phyloP scores from a whole-genome alignment of 1,140 invertebrate species.

The Drosophila lacteicornis region DNA sequence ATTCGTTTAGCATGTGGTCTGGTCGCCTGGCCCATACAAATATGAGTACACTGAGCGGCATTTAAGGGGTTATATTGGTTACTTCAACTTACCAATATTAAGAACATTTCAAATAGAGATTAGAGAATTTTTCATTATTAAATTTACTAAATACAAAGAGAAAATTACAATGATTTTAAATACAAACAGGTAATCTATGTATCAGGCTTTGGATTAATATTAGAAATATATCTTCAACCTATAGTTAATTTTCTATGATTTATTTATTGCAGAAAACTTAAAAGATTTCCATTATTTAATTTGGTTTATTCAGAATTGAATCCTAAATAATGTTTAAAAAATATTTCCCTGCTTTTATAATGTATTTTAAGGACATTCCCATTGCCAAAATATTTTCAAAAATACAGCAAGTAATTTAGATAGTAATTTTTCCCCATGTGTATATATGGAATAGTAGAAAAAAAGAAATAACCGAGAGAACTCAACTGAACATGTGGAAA shows the following conservation, averaged over 20 bases:
- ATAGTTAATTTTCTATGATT: neutral
- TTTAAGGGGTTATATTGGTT: neutral
- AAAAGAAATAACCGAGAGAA: conserved; percentile 17
- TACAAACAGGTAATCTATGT: too few species aligned
- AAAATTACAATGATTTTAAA: too few species aligned
- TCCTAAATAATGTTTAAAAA: neutral
- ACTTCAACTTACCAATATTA: neutral
- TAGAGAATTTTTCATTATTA: too few species aligned
- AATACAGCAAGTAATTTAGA: neutral
- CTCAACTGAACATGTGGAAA: conserved; percentile 33
- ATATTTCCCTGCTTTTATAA: neutral
- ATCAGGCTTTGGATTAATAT: too few species aligned
- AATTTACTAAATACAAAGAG: too few species aligned
- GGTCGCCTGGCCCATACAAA: conserved; percentile 27
- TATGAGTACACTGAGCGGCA: conserved; percentile 12
- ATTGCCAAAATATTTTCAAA: neutral
- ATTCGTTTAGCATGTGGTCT: conserved; percentile 80
- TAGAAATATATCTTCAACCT: neutral
- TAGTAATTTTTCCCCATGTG: neutral
- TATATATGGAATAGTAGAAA: conserved; percentile 5
- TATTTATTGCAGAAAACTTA: neutral
- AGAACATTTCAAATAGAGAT: neutral
- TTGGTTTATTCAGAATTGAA: too few species aligned
- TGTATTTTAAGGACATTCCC: too few species aligned
- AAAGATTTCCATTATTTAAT: neutral